phyloP scores from a whole-genome alignment of 2,797 vertebrate genomes.

The Fistularia tabacaria region DNA sequence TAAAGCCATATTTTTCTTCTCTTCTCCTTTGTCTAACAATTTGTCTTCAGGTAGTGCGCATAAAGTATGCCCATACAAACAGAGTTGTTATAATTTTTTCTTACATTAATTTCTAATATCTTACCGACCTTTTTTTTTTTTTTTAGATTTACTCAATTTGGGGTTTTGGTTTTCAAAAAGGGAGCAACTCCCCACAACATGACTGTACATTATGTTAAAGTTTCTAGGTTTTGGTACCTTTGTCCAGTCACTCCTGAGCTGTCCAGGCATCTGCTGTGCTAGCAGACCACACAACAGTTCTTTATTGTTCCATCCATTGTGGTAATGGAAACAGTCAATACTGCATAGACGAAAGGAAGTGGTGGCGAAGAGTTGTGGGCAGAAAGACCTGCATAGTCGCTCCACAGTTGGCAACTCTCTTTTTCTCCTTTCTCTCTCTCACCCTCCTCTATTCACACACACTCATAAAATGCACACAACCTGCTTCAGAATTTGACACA shows the following conservation, averaged over 20 bases:
- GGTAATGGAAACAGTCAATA: slow-evolving; percentile 78
- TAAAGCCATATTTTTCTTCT: too few relatives aligned
- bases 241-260: slow-evolving; percentile 45
- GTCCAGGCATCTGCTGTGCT: slow-evolving; percentile 47
- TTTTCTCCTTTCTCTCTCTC: slow-evolving; percentile 12
- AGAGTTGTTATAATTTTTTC: too few relatives aligned
- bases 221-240: slow-evolving; percentile 37
- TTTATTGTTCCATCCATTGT: slow-evolving; percentile 79
- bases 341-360: slow-evolving; percentile 62
- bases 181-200: too few relatives aligned
- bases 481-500: slow-evolving; percentile 37
- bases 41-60: too few relatives aligned
- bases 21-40: too few relatives aligned
- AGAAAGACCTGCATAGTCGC: slow-evolving; percentile 50
- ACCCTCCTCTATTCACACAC: slow-evolving; percentile 22
- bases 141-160: too few relatives aligned
- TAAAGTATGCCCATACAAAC: too few relatives aligned
- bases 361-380: slow-evolving; percentile 58
- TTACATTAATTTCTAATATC: too few relatives aligned
- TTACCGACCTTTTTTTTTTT: too few relatives aligned
- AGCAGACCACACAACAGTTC: slow-evolving; percentile 69
- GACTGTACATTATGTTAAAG: slow-evolving; percentile 7
- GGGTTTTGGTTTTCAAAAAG: too few relatives aligned
- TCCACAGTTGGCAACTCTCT: slow-evolving; percentile 60
- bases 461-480: slow-evolving; percentile 35